phyloP scores from a whole-genome alignment of 2,888 invertebrate species.

The Julus scanicus region DNA sequence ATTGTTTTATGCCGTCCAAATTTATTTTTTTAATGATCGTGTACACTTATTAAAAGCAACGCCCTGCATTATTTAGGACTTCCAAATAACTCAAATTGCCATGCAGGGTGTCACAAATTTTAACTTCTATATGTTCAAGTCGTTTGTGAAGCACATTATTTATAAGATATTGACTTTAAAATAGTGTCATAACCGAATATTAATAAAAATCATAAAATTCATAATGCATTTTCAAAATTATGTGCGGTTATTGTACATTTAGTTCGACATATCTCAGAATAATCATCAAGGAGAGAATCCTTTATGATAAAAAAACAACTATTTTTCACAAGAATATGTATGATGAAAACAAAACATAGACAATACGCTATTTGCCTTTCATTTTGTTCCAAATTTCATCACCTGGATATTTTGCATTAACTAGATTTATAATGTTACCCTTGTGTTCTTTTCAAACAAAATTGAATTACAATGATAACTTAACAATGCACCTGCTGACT shows the following conservation, averaged over 20 bases:
- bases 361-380: neutral
- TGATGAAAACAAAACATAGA: neutral
- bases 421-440: neutral
- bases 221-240: too few species aligned
- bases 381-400: neutral
- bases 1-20: constrained; percentile 21
- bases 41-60: neutral
- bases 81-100: neutral
- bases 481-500: constrained; percentile 12
- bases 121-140: too few species aligned
- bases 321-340: neutral
- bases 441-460: neutral
- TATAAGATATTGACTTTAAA: too few species aligned
- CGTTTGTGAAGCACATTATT: too few species aligned
- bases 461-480: neutral
- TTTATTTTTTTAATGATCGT: constrained; percentile 3
- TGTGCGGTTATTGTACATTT: too few species aligned
- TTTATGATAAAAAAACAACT: neutral
- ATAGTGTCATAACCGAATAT: too few species aligned
- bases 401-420: constrained; percentile 14
- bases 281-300: too few species aligned
- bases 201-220: too few species aligned
- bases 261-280: too few species aligned
- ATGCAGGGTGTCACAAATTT: neutral
- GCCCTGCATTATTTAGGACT: neutral